phyloP scores from a whole-genome alignment of 2,797 vertebrate species.

The Chaetophractus vellerosus region DNA sequence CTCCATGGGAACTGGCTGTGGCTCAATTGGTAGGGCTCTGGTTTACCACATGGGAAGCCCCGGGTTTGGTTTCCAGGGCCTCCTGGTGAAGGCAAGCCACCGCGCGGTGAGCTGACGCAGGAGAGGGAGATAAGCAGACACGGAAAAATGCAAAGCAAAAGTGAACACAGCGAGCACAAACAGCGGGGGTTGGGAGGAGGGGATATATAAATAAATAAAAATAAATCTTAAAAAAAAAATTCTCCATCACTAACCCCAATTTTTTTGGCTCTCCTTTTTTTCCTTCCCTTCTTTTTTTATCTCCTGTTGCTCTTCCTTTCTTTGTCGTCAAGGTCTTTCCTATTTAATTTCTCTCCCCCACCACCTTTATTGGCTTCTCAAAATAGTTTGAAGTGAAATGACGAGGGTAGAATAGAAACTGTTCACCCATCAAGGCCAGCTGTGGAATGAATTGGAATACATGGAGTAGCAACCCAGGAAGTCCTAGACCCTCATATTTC shows the following conservation, averaged over 20 bases:
- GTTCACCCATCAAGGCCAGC: neutral
- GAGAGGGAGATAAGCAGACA: too few species aligned
- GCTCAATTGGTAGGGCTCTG: too few species aligned
- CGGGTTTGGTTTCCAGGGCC: too few species aligned
- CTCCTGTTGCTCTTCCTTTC: neutral
- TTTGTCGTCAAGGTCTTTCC: neutral
- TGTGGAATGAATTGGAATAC: neutral
- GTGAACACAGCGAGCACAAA: too few species aligned
- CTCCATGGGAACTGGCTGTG: too few species aligned
- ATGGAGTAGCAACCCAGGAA: neutral
- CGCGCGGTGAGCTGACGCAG: too few species aligned
- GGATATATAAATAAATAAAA: too few species aligned
- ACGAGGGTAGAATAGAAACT: neutral
- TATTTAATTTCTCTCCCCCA: neutral
- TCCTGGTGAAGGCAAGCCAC: too few species aligned
- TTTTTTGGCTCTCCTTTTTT: neutral
- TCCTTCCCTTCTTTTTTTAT: neutral
- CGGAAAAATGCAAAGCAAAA: too few species aligned
- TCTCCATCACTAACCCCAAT: neutral
- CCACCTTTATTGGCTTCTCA: neutral
- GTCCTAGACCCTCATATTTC: neutral
- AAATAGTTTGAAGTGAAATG: neutral
- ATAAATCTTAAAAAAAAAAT: too few species aligned
- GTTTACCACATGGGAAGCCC: too few species aligned
- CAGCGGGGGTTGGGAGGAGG: too few species aligned